Percentiles rank a stretch among this genome's conserved stretches.
These are phyloP conservation scores for Buathra laborator DNA, from an alignment of 2,888 invertebrate species.

Conservation along the genomic window DNA sequence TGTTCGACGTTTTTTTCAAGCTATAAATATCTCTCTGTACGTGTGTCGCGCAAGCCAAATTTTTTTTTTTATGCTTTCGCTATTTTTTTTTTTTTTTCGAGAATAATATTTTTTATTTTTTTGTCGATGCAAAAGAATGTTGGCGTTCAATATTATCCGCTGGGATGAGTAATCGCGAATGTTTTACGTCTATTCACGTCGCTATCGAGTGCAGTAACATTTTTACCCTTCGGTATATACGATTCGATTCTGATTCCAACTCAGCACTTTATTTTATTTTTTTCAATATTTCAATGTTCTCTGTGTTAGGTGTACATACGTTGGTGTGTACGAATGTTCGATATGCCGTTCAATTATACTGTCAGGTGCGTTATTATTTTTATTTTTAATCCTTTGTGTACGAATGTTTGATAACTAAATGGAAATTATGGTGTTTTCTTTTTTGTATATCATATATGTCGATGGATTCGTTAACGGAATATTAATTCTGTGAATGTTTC, in stretches of 20 bases:
- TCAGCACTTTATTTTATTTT: slow-evolving; percentile 4
- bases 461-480: background rate
- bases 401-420: slow-evolving; percentile 2
- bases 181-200: background rate
- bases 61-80: background rate
- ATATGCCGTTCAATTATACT: slow-evolving; percentile 9
- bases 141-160: slow-evolving; percentile 1
- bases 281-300: background rate
- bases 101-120: background rate
- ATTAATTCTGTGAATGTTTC: background rate
- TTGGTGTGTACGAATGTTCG: background rate
- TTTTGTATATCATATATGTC: background rate
- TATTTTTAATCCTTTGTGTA: background rate
- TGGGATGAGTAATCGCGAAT: slow-evolving; percentile 26
- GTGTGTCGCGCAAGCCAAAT: background rate
- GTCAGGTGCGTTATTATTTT: background rate
- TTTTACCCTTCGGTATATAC: slow-evolving; percentile 12
- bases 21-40: background rate
- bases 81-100: background rate
- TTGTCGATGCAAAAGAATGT: background rate
- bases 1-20: background rate
- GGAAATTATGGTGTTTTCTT: slow-evolving; percentile 5
- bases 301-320: background rate
- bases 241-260: slow-evolving; percentile 21
- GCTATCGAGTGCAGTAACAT: slow-evolving; percentile 9